Evolutionary conservation across 1,140 invertebrate species (phyloP), one percentile per base, ranked within the genome.

Genomic region (Trichonephila inaurata): DNA sequence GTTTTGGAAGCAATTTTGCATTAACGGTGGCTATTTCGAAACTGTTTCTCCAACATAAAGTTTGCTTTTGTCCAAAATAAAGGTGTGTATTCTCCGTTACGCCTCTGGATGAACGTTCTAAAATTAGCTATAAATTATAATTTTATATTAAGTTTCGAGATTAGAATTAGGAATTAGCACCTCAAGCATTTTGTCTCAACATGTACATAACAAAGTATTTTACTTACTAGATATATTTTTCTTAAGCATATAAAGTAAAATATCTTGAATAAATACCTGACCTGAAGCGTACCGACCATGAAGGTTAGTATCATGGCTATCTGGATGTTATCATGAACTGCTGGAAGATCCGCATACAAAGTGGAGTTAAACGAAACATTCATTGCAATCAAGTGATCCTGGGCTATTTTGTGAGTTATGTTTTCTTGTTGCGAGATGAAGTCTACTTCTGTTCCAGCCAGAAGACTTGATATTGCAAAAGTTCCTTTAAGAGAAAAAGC

Each of bases 391-490:
- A 18, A 18, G 3, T 64, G 82, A 51, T 92, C 90, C 12, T 85
- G n/a, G 6, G 81, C 58, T 28, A 72, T 21, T 28, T 93, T 77
- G 72, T 94, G 66, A 8, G 62, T 83, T 12, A 94, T 2, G 5
- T 21, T n/a, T 24, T 89, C 87, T 40, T 69, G 58, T 12, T 86
- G 58, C 33, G 58, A 33, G 21, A 94, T 60, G 19, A 62, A 81
- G 1, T 94, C 93, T 0, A 97, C 96, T 60, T 97, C 97, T 96
- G 98, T 98, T 21, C 97, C 97, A 8, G 98, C 97, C 98, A 99
- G 98, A 83, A 94, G 88, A 95, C 98, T 98, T 85, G 98, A 97
- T 0, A 99, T 97, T 19, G 98, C 98, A 96, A 98, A 99, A 1
- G 98, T 98, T 96, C 99, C 93, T 94, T 77, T 58, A 51, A 85